A percentile compares a stretch with the other conserved stretches of the same genome.
Evolutionary conservation across 2,113 vertebrate genomes (phyloP).

Genomic region (Phasianus colchicus): DNA sequence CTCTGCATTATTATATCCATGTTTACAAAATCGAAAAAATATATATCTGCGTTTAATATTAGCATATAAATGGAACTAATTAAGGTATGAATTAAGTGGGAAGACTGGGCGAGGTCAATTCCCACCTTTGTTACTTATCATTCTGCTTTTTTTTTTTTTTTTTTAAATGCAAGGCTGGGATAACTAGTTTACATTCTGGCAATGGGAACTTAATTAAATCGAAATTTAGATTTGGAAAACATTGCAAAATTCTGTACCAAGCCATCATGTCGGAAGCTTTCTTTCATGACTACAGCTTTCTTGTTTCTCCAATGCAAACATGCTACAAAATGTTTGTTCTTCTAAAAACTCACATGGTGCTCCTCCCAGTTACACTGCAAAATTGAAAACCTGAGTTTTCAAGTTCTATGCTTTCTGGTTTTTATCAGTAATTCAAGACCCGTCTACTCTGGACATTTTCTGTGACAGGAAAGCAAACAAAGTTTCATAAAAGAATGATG

Average conservation of each 20-base stretch:
- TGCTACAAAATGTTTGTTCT: neutral
- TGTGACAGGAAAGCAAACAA: accelerated
- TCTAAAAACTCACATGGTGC: neutral
- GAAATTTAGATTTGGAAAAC: neutral
- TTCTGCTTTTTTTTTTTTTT: neutral
- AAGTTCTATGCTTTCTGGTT: neutral
- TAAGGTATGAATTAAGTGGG: slow-evolving; percentile 9
- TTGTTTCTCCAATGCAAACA: neutral
- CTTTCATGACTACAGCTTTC: neutral
- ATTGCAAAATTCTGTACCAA: neutral
- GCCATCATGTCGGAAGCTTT: neutral
- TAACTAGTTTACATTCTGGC: slow-evolving; percentile 34
- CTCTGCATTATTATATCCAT: neutral
- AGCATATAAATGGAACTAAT: neutral
- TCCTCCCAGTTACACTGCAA: neutral
- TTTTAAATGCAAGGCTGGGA: neutral
- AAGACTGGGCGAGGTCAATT: slow-evolving; percentile 45
- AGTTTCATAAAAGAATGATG: neutral
- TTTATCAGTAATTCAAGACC: neutral
- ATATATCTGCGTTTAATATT: neutral
- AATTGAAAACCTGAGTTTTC: neutral
- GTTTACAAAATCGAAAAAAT: neutral
- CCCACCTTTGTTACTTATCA: slow-evolving; percentile 57
- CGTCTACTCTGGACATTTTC: neutral
- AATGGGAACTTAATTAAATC: neutral